Conservation (phyloP, 2,797 vertebrate genomes). For the Prionace glauca region DNA sequence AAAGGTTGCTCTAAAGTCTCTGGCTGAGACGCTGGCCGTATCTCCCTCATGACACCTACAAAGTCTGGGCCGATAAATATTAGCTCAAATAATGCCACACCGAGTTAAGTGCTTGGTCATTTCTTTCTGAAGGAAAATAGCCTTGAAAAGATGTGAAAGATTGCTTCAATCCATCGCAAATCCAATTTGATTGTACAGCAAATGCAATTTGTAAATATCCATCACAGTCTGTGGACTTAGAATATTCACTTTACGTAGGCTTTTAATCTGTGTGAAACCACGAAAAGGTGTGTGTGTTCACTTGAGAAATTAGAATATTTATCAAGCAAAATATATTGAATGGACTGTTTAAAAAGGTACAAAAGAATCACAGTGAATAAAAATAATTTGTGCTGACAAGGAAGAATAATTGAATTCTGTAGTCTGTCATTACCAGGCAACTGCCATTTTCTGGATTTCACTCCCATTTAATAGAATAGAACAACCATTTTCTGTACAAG, state of each 20-base stretch:
- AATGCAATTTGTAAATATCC: background rate
- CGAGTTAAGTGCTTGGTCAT: background rate
- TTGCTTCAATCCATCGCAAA: background rate
- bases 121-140: background rate
- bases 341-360: background rate
- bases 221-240: background rate
- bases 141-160: background rate
- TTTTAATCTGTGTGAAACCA: background rate
- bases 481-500: background rate
- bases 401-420: background rate
- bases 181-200: background rate
- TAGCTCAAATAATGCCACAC: background rate
- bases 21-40: background rate
- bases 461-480: background rate
- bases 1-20: background rate
- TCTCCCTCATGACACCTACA: background rate
- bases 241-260: background rate
- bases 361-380: background rate
- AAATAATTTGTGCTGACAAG: background rate
- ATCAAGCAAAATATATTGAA: background rate
- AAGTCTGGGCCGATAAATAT: background rate
- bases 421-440: background rate
- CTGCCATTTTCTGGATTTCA: background rate
- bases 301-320: constrained; percentile 29
- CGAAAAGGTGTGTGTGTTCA: background rate